Percentiles rank a stretch among this genome's conserved stretches.
Conservation (phyloP, 2,797 vertebrate genomes). For the Propithecus deckenii region DNA sequence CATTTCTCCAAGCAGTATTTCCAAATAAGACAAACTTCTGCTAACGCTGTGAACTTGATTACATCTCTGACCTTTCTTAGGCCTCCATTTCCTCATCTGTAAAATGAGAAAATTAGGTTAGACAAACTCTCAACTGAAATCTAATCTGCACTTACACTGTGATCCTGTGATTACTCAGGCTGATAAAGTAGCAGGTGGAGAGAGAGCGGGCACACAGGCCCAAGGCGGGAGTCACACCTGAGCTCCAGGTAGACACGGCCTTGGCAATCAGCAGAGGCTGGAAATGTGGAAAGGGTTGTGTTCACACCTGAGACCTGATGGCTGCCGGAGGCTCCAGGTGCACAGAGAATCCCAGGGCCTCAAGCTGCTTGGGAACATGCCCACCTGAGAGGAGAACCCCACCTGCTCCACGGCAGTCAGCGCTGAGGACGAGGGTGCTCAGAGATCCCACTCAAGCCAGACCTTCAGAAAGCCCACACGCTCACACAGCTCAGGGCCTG, state of each 20-base stretch:
- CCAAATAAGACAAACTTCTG: background rate
- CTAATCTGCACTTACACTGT: background rate
- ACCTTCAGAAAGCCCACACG: background rate
- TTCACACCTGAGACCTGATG: background rate
- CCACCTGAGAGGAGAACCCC: background rate
- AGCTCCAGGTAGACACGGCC: background rate
- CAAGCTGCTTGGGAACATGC: background rate
- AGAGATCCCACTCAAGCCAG: background rate
- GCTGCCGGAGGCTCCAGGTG: background rate
- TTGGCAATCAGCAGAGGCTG: background rate
- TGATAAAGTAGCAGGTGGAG: background rate
- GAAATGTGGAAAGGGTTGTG: background rate
- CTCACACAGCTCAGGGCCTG: background rate
- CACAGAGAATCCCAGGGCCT: background rate
- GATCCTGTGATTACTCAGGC: background rate
- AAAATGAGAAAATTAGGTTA: background rate
- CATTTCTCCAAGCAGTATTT: background rate
- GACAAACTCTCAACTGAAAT: background rate
- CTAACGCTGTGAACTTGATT: background rate
- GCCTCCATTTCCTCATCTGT: slow-evolving; percentile 25
- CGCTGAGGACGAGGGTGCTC: background rate
- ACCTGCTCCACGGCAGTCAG: background rate
- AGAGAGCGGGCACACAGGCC: background rate
- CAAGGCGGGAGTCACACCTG: background rate
- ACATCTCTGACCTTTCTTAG: background rate